A percentile compares a stretch with the other conserved stretches of the same genome.
phyloP scores from a whole-genome alignment of 1,140 invertebrate genomes.

The Magallana ariakensis region DNA sequence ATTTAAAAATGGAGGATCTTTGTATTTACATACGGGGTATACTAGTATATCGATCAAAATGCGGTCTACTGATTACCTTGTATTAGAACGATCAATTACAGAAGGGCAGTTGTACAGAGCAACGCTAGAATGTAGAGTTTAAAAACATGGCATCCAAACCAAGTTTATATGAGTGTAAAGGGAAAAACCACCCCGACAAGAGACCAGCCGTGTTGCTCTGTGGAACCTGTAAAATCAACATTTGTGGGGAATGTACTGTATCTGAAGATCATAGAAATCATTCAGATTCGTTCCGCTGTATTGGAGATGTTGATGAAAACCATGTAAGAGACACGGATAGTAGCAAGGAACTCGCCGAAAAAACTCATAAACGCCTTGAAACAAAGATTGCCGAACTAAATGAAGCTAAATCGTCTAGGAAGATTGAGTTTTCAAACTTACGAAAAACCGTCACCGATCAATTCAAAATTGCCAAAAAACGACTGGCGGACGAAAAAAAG shows the following conservation, averaged over 20 bases:
- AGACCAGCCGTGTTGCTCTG: not conserved
- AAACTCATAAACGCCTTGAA: not conserved
- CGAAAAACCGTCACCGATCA: constrained; percentile 3
- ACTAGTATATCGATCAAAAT: too few relatives aligned
- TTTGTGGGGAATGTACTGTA: constrained; percentile 17
- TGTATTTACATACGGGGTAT: too few relatives aligned
- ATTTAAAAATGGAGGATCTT: constrained; percentile 18
- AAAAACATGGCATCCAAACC: not conserved
- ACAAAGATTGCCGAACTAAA: not conserved
- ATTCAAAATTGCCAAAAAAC: not conserved
- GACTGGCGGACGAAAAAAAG: not conserved
- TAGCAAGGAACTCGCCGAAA: not conserved
- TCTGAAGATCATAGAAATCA: constrained; percentile 20
- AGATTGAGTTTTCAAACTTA: not conserved
- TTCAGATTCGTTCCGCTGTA: not conserved
- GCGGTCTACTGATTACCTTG: too few relatives aligned
- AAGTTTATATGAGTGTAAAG: not conserved
- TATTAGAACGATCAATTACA: too few relatives aligned
- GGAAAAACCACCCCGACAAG: not conserved
- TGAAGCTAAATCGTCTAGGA: not conserved
- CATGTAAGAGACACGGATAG: not conserved
- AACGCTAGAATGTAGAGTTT: too few relatives aligned
- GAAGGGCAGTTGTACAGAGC: too few relatives aligned
- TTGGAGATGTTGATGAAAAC: not conserved
- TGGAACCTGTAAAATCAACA: constrained; percentile 6